Conservation (phyloP, 2,888 invertebrate genomes). For the Brachyopa scutellaris region DNA sequence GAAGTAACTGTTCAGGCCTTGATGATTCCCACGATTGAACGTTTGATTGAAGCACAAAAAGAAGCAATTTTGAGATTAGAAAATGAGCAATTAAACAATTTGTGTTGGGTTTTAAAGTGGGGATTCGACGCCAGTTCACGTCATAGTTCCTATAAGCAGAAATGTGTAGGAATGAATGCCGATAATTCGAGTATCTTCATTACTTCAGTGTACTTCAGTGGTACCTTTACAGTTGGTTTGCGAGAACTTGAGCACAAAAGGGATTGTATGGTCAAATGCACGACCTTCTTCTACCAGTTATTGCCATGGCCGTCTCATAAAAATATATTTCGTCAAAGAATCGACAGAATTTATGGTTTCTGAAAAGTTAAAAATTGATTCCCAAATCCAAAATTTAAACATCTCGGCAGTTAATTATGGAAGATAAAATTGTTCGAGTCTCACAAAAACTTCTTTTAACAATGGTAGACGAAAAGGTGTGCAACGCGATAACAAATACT, state of each 20-base stretch:
- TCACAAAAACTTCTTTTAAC: neutral
- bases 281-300: too few species aligned
- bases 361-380: neutral
- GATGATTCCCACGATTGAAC: neutral
- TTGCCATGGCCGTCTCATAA: neutral
- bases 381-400: too few species aligned
- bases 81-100: too few species aligned
- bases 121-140: neutral
- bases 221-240: neutral
- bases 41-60: too few species aligned
- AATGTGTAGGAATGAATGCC: neutral
- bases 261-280: too few species aligned
- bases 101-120: neutral
- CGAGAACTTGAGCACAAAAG: neutral
- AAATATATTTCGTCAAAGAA: neutral
- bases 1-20: neutral
- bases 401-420: too few species aligned
- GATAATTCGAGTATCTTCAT: slow-evolving; percentile 4
- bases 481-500: neutral
- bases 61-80: neutral
- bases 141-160: slow-evolving; percentile 1
- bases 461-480: neutral
- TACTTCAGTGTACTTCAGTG: too few species aligned
- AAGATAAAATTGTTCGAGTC: neutral
- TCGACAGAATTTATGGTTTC: neutral